phyloP scores from a whole-genome alignment of 2,113 vertebrate genomes.

The Prolemur simus region DNA sequence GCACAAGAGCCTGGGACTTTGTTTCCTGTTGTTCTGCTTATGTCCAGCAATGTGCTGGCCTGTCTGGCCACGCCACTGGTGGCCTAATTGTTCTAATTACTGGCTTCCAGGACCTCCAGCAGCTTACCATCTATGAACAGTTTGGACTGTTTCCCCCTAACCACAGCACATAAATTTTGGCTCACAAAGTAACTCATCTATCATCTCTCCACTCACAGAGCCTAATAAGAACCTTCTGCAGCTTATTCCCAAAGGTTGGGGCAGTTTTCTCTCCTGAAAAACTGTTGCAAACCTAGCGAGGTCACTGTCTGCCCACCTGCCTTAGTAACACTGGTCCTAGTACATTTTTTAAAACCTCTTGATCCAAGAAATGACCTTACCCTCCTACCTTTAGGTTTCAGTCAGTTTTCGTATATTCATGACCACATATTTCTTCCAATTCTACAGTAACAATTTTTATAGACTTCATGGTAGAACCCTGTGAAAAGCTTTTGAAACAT shows the following conservation, averaged over 20 bases:
- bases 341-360: not conserved
- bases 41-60: not conserved
- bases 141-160: not conserved
- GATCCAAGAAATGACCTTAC: not conserved
- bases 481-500: not conserved
- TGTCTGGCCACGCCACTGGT: not conserved
- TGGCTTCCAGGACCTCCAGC: not conserved
- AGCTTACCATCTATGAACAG: not conserved
- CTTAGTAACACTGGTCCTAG: rapidly evolving
- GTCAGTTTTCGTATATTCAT: not conserved
- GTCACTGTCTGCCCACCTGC: not conserved
- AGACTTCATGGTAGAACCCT: not conserved
- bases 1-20: not conserved
- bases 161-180: not conserved
- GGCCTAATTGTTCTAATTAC: not conserved
- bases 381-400: not conserved
- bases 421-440: not conserved
- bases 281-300: not conserved
- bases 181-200: not conserved
- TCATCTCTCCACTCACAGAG: not conserved
- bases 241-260: not conserved
- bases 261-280: not conserved
- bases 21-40: not conserved
- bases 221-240: not conserved
- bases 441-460: not conserved